Evolutionary conservation across 2,797 vertebrate species (phyloP), one percentile per base, ranked within the genome.

Genomic region (Euphonia xanthogaster): DNA sequence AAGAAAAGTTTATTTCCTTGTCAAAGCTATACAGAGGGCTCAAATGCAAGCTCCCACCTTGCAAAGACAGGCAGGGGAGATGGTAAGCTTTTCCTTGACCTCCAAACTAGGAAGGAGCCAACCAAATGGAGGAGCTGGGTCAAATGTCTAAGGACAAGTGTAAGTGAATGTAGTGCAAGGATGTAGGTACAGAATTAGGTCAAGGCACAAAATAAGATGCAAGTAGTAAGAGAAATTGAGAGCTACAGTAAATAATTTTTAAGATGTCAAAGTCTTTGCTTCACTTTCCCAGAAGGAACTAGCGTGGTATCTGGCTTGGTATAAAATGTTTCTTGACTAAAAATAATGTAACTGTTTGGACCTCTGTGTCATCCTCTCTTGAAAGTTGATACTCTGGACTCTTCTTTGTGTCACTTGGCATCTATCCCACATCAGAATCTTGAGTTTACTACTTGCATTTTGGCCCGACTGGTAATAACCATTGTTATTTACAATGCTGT

Each of bases 251-350:
- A 78, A 84, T 72, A 94, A 89, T 89, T 85, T 74, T 76, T 93
- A 66, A 70, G 28, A 84, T 92, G 76, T 73, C 67, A 60, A 71
- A 91, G 71, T 55, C 86, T 77, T 89, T 84, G 86, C 67, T 95
- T 95, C 83, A 72, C 50, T 93, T 86, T 92, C 71, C 74, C 53
- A 20, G 70, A 90, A 82, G 80, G 61, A 79, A 5, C 53, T 86
- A 45, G n/a, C 18, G 3, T 73, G 72, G 27, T 76, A 67, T 48
- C 40, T 88, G 55, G 9, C 86, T 53, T 65, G 42, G 47, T 93
- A 71, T 80, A 71, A 86, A 88, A 60, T 76, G 18, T 60, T 76
- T 92, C 75, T 95, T 82, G 63, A 73, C 92, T 92, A 91, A 93
- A 95, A 85, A 76, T 88, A 93, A 79, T 62, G 10, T 48, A 54